Base-by-base conservation (phyloP, 2,888 invertebrate genomes). In the Drosophila borealis region DNA sequence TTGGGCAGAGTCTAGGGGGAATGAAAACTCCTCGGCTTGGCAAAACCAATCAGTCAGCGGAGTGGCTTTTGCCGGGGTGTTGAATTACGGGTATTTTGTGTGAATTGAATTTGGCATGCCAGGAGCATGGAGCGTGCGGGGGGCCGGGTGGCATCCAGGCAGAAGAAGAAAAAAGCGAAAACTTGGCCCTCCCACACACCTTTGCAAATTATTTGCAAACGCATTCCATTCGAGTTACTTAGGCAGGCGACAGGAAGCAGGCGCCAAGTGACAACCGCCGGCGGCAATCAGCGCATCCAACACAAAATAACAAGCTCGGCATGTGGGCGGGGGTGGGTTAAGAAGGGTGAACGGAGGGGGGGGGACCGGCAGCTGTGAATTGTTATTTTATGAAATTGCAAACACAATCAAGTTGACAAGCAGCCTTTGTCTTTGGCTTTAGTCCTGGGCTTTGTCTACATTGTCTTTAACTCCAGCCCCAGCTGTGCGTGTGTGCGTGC, bases 321-420 rank as follows among this genome's bases (percentile, higher is more conserved):
- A 9, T 29, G 45, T 0, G 21, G 25, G 21, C 4, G 46, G 10
- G n/a, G 6, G 9, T 9, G 19, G 9, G 11, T 19, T 29, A 8
- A 8, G 29, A 0, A 2, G 29, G 8, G 8, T 5, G 6, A 25
- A 1, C 10, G 42, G 48, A 56, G 56, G 17, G 45, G 17, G 10
- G 19, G 29, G 37, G n/a, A n/a, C n/a, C 13, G 19, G 33, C 29
- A 42, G 45, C 57, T 10, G 60, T 29, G 70, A 84, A 80, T 89
- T 84, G 89, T 89, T 84, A 84, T 84, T 87, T 84, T 84, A 89
- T 84, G 88, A 84, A 84, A 84, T 84, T 89, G 89, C 83, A 84
- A 84, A 88, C 87, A 84, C 87, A 84, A 88, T 88, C 83, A 82
- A 85, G 88, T 85, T 76, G 70, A 74, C 76, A 78, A 74, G 74